Conservation (phyloP, 2,888 invertebrate species). For the Drosophila koepferae region DNA sequence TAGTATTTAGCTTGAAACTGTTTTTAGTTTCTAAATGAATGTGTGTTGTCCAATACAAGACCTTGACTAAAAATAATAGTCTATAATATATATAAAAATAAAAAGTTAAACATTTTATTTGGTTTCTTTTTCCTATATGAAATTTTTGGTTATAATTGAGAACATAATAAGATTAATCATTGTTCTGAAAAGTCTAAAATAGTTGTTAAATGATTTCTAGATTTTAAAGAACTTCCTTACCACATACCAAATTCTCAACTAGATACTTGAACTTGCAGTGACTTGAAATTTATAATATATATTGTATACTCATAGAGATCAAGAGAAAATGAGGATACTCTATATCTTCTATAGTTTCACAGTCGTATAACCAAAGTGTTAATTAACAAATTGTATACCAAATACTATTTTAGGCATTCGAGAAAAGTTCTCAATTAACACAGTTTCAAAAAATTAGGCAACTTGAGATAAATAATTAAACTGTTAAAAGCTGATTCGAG, state of each 20-base stretch:
- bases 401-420: neutral
- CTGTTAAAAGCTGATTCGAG: neutral
- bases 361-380: neutral
- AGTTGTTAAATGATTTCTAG: neutral
- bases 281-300: neutral
- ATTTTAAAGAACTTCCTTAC: neutral
- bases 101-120: neutral
- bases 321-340: too few relatives aligned
- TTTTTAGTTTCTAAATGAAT: neutral
- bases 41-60: neutral
- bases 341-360: neutral
- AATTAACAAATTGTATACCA: neutral
- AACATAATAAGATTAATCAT: neutral
- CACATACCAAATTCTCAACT: neutral
- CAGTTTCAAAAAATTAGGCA: too few relatives aligned
- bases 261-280: neutral
- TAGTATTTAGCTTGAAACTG: neutral
- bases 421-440: neutral
- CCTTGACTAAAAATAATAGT: neutral
- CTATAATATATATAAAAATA: neutral
- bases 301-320: too few relatives aligned
- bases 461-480: constrained; percentile 3
- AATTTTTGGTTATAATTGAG: neutral
- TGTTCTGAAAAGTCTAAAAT: neutral
- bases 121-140: neutral